Evolutionary conservation across 2,888 invertebrate species (phyloP).

Genomic region (Brenthis daphne): DNA sequence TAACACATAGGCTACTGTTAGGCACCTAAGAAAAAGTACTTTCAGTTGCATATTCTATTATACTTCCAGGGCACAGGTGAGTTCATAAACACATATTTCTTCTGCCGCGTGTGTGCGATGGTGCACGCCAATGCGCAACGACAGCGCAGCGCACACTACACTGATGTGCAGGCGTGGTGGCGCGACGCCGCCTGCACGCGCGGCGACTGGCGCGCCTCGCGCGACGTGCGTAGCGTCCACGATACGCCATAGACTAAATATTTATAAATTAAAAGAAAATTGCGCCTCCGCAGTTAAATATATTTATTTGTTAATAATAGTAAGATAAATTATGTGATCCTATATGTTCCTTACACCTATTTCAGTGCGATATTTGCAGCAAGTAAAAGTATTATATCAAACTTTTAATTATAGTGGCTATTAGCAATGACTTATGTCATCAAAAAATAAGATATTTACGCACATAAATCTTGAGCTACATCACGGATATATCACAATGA

Average conservation of each 20-base stretch:
- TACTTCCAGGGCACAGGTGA: conserved; percentile 90
- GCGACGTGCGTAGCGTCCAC: conserved; percentile 31
- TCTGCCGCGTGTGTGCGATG: conserved; percentile 94
- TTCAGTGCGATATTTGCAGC: not conserved
- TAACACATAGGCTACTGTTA: too few species aligned
- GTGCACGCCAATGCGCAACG: conserved; percentile 85
- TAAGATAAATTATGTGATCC: too few species aligned
- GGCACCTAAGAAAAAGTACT: too few species aligned
- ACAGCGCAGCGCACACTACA: conserved; percentile 82
- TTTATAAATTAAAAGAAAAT: conserved; percentile 2
- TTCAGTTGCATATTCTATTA: too few species aligned
- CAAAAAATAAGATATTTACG: conserved; percentile 4
- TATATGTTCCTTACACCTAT: not conserved
- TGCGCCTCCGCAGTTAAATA: too few species aligned
- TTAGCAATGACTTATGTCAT: not conserved
- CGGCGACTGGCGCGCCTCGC: conserved; percentile 59
- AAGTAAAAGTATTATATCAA: conserved; percentile 1
- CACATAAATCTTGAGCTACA: conserved; percentile 19
- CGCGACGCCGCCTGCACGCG: conserved; percentile 87
- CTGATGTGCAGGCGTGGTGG: conserved; percentile 97
- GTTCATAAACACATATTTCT: conserved; percentile 97
- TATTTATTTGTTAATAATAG: too few species aligned
- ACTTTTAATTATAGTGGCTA: conserved; percentile 3
- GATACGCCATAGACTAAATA: not conserved
- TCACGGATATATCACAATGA: not conserved